phyloP scores from a whole-genome alignment of 92 coral and sea anemone species.

The Umimayanthus kanabou region DNA sequence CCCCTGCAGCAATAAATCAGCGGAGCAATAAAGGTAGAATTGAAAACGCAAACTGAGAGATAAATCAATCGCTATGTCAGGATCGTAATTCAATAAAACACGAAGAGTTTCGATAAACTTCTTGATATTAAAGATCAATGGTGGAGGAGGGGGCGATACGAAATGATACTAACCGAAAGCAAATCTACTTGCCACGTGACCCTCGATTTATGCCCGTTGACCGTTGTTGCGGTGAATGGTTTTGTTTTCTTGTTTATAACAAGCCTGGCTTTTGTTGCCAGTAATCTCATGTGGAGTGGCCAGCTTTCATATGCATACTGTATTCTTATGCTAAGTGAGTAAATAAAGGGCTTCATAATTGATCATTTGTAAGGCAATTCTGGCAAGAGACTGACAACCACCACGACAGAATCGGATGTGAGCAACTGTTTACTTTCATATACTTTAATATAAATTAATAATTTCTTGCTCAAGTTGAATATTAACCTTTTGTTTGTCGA shows the following conservation, averaged over 20 bases:
- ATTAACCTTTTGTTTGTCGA: slow-evolving; percentile 79
- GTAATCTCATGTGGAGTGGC: slow-evolving; percentile 81
- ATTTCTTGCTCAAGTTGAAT: slow-evolving; percentile 77
- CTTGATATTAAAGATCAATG: slow-evolving; percentile 64
- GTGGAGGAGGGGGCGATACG: slow-evolving; percentile 32
- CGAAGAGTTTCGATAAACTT: slow-evolving; percentile 74
- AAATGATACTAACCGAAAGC: slow-evolving; percentile 24
- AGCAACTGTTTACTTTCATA: slow-evolving; percentile 71
- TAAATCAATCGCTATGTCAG: slow-evolving; percentile 49
- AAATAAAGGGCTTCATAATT: slow-evolving; percentile 91
- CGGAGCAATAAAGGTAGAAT: slow-evolving; percentile 67
- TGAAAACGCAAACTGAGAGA: slow-evolving; percentile 83
- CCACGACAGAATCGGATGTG: slow-evolving; percentile 85
- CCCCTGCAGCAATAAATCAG: slow-evolving; percentile 92
- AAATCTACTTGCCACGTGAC: background rate
- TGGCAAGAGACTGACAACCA: slow-evolving; percentile 81
- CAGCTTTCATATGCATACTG: slow-evolving; percentile 80
- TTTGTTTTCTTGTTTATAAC: slow-evolving; percentile 66
- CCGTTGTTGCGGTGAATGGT: slow-evolving; percentile 13
- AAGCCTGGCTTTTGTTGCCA: slow-evolving; percentile 68
- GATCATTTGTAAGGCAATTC: slow-evolving; percentile 99
- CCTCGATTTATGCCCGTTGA: background rate
- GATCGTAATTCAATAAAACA: slow-evolving; percentile 85
- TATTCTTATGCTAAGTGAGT: slow-evolving; percentile 95
- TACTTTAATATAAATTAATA: slow-evolving; percentile 91